Evolutionary conservation across 2,797 vertebrate genomes (phyloP).

Genomic region (Astyanax mexicanus): DNA sequence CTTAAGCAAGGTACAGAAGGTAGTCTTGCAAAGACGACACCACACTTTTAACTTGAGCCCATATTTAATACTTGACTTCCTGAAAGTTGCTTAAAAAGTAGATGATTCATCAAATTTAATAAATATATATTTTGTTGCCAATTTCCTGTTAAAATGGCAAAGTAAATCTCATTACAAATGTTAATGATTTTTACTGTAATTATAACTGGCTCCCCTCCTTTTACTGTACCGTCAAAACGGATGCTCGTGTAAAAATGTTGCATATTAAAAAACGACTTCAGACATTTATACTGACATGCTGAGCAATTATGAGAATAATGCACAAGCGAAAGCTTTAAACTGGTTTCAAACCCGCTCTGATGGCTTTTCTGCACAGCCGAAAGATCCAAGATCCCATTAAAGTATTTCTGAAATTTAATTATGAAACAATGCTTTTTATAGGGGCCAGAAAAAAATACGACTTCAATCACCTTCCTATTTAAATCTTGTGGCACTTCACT

Average conservation of each 20-base stretch:
- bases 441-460: conserved; percentile 59
- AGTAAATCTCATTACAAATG: conserved; percentile 38
- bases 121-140: neutral
- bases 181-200: conserved; percentile 33
- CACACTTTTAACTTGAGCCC: neutral
- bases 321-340: conserved; percentile 62
- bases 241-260: conserved; percentile 23
- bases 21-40: neutral
- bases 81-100: neutral
- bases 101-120: conserved; percentile 17
- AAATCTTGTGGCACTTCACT: conserved; percentile 68
- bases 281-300: conserved; percentile 46
- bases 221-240: conserved; percentile 16
- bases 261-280: conserved; percentile 32
- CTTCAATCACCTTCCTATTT: conserved; percentile 72
- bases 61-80: neutral
- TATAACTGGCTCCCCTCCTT: conserved; percentile 25
- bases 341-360: conserved; percentile 52
- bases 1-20: neutral
- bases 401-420: conserved; percentile 69
- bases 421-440: conserved; percentile 72
- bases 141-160: conserved; percentile 27
- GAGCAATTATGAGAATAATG: conserved; percentile 54
- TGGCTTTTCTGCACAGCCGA: conserved; percentile 44
- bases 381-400: conserved; percentile 68